A percentile compares a stretch with the other conserved stretches of the same genome.
Conservation (phyloP, 2,888 invertebrate species). For the Ectropis crepuscularia region DNA sequence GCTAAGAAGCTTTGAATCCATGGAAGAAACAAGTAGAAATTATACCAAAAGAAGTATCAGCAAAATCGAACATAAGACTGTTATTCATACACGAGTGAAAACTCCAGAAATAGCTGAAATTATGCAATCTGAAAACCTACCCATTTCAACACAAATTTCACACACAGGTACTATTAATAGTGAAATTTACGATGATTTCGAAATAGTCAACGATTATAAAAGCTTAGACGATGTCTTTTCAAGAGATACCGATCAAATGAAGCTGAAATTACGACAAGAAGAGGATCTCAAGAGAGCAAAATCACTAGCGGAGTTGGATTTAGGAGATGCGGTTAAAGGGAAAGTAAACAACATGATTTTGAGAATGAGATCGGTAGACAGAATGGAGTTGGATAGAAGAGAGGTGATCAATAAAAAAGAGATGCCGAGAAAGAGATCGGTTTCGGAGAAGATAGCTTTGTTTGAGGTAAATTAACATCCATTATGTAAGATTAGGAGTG, state of each 20-base stretch:
- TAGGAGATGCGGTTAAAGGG: constrained; percentile 61
- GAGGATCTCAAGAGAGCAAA: constrained; percentile 44
- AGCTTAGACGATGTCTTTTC: constrained; percentile 28
- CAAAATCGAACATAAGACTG: neutral
- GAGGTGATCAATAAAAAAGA: constrained; percentile 59
- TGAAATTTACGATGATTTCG: constrained; percentile 22
- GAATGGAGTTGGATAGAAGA: constrained; percentile 46
- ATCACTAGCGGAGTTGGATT: constrained; percentile 64
- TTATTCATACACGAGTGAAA: neutral
- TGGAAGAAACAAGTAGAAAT: constrained; percentile 1
- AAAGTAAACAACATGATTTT: constrained; percentile 61
- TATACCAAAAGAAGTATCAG: constrained; percentile 1
- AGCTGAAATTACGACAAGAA: constrained; percentile 30
- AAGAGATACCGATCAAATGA: constrained; percentile 25
- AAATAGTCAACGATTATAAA: constrained; percentile 26
- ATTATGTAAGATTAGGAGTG: neutral
- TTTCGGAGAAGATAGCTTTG: constrained; percentile 69
- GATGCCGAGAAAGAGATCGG: constrained; percentile 62
- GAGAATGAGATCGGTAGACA: constrained; percentile 65
- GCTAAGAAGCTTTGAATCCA: constrained; percentile 22
- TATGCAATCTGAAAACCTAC: neutral
- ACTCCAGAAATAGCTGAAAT: neutral
- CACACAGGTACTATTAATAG: constrained; percentile 2
- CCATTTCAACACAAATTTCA: constrained; percentile 3
- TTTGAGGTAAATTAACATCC: constrained; percentile 64